Evolutionary conservation across 1,140 invertebrate species (phyloP), one percentile per base, ranked within the genome.

Genomic region (Hermatobates lingyangjiaoensis): DNA sequence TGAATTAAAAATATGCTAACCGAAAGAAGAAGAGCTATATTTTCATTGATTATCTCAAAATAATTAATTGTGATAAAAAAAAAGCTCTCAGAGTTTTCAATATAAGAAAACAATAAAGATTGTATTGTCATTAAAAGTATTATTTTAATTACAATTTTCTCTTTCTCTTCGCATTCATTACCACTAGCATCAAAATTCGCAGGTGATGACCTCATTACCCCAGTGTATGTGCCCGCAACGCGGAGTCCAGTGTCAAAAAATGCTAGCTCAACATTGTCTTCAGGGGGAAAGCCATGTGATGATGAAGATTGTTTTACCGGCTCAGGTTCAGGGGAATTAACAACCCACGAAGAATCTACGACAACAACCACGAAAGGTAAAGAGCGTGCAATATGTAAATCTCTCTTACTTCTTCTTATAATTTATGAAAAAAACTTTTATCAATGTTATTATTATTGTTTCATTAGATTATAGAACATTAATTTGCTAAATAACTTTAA

Each of bases 121-220:
- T 21, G 18, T 3, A 38, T 20, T 12, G 15, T 38, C 12, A 27
- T n/a, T 10, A 51, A 51, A 12, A 42, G 23, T 34, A 7, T 15
- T 15, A 7, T 7, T 34, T 34, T 34, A 34, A 34, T 39, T 14
- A 39, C 18, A 18, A 24, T 14, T 47, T 25, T 24, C 45, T 47
- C 12, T 25, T 15, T 47, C 45, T 47, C 45, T 23, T 23, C 26
- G 14, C 5, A n/a, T 12, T 10, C 5, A 44, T 44, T 21, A 20
- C 18, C 25, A 47, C 1, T 45, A 23, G 3, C n/a, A 45, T n/a
- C 2, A 18, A 44, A 5, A 44, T 53, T 51, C 55, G 1, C 57
- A 68, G 66, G 64, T 45, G 87, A 90, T 63, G 87, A 92, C 62
- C 71, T 93, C 15, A 90, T 93, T 48, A 93, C 88, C 0, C 88